Evolutionary conservation across 2,888 invertebrate species (phyloP).

Genomic region (Acrobasis repandana): DNA sequence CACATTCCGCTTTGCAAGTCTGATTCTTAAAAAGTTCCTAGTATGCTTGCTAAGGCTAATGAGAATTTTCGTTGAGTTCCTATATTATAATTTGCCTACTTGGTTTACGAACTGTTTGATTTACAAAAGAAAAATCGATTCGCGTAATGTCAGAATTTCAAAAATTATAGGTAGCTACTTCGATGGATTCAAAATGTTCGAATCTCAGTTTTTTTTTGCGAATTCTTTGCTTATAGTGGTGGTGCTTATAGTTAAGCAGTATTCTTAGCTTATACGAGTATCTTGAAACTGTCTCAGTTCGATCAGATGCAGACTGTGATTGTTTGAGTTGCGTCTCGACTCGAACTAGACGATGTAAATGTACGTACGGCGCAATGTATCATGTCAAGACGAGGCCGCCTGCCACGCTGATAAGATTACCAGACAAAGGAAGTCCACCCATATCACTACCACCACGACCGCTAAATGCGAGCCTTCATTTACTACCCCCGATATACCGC

Average conservation of each 20-base stretch:
- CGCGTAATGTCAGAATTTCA: too few relatives aligned
- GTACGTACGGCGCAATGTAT: conserved; percentile 59
- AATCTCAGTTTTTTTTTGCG: too few relatives aligned
- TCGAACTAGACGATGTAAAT: conserved; percentile 26
- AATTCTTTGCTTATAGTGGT: too few relatives aligned
- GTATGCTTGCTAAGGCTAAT: too few relatives aligned
- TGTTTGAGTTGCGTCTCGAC: conserved; percentile 9
- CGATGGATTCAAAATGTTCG: too few relatives aligned
- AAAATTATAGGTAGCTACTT: too few relatives aligned
- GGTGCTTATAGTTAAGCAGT: too few relatives aligned
- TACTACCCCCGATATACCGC: conserved; percentile 54
- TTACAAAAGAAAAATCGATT: too few relatives aligned
- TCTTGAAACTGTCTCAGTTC: background rate
- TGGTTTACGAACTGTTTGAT: too few relatives aligned
- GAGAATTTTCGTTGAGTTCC: background rate
- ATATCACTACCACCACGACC: conserved; percentile 76
- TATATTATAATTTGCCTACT: too few relatives aligned
- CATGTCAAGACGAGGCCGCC: conserved; percentile 73
- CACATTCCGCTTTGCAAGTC: background rate
- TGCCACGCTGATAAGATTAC: conserved; percentile 78
- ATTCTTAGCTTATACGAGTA: background rate
- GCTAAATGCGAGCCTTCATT: conserved; percentile 78
- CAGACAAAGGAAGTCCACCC: conserved; percentile 82
- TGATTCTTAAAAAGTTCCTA: background rate
- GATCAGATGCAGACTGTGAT: background rate